Evolutionary conservation across 2,113 vertebrate species (phyloP).

Genomic region (Brachionichthys hirsutus): DNA sequence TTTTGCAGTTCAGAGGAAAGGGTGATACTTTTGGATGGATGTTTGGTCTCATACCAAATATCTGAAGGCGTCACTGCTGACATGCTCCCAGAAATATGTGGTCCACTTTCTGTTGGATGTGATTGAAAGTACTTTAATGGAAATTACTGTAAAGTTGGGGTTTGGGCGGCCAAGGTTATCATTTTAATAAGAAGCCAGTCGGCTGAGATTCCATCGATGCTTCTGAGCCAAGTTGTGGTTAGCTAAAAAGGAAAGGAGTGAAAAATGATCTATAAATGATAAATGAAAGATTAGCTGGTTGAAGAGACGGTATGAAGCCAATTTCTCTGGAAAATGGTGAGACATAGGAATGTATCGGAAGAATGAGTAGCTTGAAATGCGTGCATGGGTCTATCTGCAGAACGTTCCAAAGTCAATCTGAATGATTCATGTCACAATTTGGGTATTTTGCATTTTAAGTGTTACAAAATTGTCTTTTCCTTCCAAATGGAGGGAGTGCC

Average conservation of each 20-base stretch:
- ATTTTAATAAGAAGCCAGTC: conserved; percentile 30
- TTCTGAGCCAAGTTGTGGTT: conserved; percentile 16
- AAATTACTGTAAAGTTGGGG: conserved; percentile 14
- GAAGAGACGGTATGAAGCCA: background rate
- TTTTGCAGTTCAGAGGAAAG: conserved; percentile 3
- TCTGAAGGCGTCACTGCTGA: conserved; percentile 15
- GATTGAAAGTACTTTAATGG: conserved; percentile 21
- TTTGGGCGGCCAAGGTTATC: conserved; percentile 15
- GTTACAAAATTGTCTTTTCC: background rate
- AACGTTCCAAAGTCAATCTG: too few species aligned
- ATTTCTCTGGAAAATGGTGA: background rate
- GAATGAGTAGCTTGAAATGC: too few species aligned
- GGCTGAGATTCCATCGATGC: conserved; percentile 9
- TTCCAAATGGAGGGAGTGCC: background rate
- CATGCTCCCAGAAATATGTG: too few species aligned
- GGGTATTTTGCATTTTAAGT: too few species aligned
- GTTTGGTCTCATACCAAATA: conserved; percentile 9
- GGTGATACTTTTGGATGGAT: conserved; percentile 3
- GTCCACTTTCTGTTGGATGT: conserved; percentile 15
- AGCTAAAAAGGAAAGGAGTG: conserved; percentile 8
- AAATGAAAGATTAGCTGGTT: conserved; percentile 6
- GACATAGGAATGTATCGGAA: too few species aligned
- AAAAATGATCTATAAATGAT: conserved; percentile 35
- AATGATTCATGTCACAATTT: too few species aligned
- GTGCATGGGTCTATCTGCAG: too few species aligned